A percentile compares a stretch with the other conserved stretches of the same genome.
phyloP scores from a whole-genome alignment of 2,113 vertebrate genomes.

The Rhipidura dahli region DNA sequence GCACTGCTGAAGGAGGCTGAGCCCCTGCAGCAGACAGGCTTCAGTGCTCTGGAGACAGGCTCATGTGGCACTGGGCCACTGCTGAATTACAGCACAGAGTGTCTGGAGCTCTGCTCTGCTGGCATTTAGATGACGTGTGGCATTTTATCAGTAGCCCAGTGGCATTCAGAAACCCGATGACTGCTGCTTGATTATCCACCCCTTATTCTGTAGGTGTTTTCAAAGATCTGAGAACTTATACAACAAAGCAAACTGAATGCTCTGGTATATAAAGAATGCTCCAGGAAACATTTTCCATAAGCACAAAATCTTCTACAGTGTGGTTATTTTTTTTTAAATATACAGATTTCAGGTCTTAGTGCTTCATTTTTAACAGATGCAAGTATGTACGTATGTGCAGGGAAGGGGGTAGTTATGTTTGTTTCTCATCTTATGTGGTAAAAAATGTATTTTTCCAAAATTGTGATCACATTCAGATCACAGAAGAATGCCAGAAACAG shows the following conservation, averaged over 20 bases:
- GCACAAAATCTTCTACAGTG: neutral
- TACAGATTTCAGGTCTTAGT: neutral
- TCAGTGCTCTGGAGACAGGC: neutral
- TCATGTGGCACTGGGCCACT: neutral
- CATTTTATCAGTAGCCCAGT: neutral
- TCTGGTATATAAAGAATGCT: neutral
- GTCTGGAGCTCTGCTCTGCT: neutral
- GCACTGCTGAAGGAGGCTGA: neutral
- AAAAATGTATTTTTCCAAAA: neutral
- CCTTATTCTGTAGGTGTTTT: neutral
- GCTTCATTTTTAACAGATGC: neutral
- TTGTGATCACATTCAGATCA: neutral
- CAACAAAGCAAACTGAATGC: neutral
- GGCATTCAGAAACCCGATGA: neutral
- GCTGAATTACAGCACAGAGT: neutral
- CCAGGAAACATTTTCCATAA: neutral
- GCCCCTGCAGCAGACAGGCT: neutral
- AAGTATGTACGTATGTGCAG: neutral
- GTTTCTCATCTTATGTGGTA: neutral
- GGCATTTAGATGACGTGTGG: neutral
- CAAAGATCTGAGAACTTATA: neutral
- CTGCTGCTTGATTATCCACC: neutral
- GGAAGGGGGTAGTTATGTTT: neutral
- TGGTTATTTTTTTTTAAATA: neutral
- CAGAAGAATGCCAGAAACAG: neutral